A percentile compares a stretch with the other conserved stretches of the same genome.
Evolutionary conservation across 2,888 invertebrate species (phyloP).

Genomic region (Metellina segmentata): DNA sequence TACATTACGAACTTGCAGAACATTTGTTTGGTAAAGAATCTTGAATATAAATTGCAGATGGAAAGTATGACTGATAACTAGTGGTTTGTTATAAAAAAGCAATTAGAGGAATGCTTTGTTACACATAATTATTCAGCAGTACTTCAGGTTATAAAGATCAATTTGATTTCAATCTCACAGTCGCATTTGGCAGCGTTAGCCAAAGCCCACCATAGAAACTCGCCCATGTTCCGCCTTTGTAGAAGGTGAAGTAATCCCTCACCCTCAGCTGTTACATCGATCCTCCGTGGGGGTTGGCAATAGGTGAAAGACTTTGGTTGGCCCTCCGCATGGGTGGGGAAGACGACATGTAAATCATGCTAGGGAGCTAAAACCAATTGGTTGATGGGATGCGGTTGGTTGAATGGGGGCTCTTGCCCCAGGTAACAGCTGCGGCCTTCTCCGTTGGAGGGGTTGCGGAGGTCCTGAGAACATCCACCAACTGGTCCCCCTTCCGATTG

Average conservation of each 20-base stretch:
- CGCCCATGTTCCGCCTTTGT: constrained; percentile 36
- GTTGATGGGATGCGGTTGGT: constrained; percentile 65
- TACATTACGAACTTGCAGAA: too few species aligned
- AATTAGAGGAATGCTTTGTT: too few species aligned
- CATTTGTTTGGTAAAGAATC: too few species aligned
- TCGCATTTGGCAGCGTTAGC: too few species aligned
- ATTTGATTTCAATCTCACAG: too few species aligned
- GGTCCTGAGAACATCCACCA: constrained; percentile 71
- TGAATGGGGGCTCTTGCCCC: constrained; percentile 57
- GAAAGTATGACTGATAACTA: too few species aligned
- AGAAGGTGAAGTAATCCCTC: constrained; percentile 50
- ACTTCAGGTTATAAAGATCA: too few species aligned
- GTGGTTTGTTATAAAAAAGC: too few species aligned
- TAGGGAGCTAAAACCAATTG: constrained; percentile 71
- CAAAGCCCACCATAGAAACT: neutral
- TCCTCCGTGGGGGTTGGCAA: constrained; percentile 5
- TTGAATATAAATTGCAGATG: too few species aligned
- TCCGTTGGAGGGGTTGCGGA: constrained; percentile 47
- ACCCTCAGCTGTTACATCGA: constrained; percentile 66
- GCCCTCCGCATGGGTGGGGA: constrained; percentile 29
- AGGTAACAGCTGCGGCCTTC: constrained; percentile 73
- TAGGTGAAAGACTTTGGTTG: constrained; percentile 41
- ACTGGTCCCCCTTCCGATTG: neutral
- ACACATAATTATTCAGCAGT: too few species aligned
- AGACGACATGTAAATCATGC: constrained; percentile 60